phyloP scores from a whole-genome alignment of 2,797 vertebrate genomes.

The Malurus leucopterus region DNA sequence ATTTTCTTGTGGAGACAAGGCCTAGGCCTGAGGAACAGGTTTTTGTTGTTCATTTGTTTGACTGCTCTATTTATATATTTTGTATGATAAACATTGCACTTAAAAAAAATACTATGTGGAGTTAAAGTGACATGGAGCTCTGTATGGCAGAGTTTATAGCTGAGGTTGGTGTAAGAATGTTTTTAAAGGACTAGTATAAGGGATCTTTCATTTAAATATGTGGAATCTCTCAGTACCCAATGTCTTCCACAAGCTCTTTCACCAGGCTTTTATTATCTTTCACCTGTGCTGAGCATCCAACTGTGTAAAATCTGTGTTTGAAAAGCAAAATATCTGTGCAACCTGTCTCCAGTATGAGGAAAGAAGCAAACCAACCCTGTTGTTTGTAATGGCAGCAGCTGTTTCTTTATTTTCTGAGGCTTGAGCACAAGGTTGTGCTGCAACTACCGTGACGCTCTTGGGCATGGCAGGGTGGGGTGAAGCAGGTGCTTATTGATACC shows the following conservation, averaged over 20 bases:
- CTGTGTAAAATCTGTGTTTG: not conserved
- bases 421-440: constrained; percentile 38
- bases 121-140: not conserved
- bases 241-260: not conserved
- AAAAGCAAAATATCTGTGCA: not conserved
- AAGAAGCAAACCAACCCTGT: not conserved
- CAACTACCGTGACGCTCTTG: constrained; percentile 48
- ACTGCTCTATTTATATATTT: not conserved
- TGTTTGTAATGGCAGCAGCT: not conserved
- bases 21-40: constrained; percentile 2
- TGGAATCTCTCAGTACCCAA: not conserved
- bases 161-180: not conserved
- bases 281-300: not conserved
- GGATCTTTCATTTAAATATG: not conserved
- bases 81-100: not conserved
- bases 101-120: not conserved
- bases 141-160: not conserved
- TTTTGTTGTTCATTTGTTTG: constrained; percentile 8
- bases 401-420: constrained; percentile 39
- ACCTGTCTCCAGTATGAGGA: not conserved
- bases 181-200: not conserved
- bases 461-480: constrained; percentile 57
- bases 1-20: not conserved
- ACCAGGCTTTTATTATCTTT: not conserved
- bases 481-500: constrained; percentile 69